phyloP scores from a whole-genome alignment of 2,113 vertebrate genomes.

The Cryptoleucopteryx plumbea region DNA sequence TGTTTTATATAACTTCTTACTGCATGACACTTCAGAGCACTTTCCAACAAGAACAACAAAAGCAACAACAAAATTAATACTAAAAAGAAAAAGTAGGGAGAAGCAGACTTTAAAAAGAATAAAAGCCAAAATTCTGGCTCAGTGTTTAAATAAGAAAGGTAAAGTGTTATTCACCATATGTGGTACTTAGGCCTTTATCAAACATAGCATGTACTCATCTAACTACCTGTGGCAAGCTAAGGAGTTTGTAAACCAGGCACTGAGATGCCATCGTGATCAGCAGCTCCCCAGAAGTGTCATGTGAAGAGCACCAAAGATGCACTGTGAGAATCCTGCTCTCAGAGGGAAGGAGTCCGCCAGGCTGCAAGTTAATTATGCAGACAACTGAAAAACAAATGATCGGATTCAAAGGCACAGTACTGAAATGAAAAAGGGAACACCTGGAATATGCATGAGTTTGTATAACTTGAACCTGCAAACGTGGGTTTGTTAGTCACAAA shows the following conservation, averaged over 20 bases:
- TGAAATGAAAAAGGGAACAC: background rate
- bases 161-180: background rate
- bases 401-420: background rate
- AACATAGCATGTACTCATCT: background rate
- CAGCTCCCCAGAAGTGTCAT: background rate
- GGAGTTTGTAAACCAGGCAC: background rate
- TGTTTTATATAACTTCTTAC: background rate
- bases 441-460: background rate
- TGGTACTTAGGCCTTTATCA: background rate
- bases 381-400: background rate
- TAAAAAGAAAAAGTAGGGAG: background rate
- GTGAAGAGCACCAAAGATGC: background rate
- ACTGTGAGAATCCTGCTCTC: background rate
- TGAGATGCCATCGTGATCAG: background rate
- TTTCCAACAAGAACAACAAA: background rate
- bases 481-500: slow-evolving; percentile 25
- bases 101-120: background rate
- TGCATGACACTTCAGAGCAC: background rate
- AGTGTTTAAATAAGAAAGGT: background rate
- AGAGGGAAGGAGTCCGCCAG: background rate
- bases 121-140: background rate
- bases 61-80: background rate
- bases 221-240: background rate
- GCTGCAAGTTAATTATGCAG: background rate
- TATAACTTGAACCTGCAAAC: background rate